Evolutionary conservation across 2,888 invertebrate genomes (phyloP).

Genomic region (Phyllotreta striolata): DNA sequence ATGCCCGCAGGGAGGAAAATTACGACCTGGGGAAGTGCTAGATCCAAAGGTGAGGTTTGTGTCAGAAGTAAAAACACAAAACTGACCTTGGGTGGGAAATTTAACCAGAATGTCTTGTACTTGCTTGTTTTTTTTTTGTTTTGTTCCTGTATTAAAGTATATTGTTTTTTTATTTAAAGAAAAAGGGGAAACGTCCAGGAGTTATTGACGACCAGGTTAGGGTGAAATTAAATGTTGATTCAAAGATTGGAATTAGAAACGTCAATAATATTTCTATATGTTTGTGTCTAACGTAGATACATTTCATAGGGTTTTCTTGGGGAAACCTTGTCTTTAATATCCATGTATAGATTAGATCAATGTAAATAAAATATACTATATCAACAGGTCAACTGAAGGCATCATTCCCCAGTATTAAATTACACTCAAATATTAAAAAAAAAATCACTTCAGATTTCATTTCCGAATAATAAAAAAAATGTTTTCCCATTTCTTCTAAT

Average conservation of each 20-base stretch:
- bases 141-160: slow-evolving; percentile 50
- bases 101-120: slow-evolving; percentile 47
- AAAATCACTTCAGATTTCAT: too few relatives aligned
- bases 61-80: slow-evolving; percentile 62
- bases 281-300: slow-evolving; percentile 59
- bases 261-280: slow-evolving; percentile 54
- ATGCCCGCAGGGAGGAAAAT: slow-evolving; percentile 74
- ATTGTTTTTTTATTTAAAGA: slow-evolving; percentile 71
- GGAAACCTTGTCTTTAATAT: slow-evolving; percentile 46
- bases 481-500: not conserved
- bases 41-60: slow-evolving; percentile 79
- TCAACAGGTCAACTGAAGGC: slow-evolving; percentile 38
- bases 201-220: slow-evolving; percentile 79
- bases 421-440: not conserved
- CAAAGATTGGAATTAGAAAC: slow-evolving; percentile 42
- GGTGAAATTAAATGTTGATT: slow-evolving; percentile 48
- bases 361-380: slow-evolving; percentile 47
- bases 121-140: slow-evolving; percentile 45
- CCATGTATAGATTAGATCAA: slow-evolving; percentile 46
- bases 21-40: slow-evolving; percentile 81
- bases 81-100: slow-evolving; percentile 56
- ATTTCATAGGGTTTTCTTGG: slow-evolving; percentile 41
- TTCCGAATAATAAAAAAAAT: too few relatives aligned
- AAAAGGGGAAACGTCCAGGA: slow-evolving; percentile 78
- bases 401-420: not conserved